Evolutionary conservation across 2,797 vertebrate genomes (phyloP).

Genomic region (Apodemus agrarius): DNA sequence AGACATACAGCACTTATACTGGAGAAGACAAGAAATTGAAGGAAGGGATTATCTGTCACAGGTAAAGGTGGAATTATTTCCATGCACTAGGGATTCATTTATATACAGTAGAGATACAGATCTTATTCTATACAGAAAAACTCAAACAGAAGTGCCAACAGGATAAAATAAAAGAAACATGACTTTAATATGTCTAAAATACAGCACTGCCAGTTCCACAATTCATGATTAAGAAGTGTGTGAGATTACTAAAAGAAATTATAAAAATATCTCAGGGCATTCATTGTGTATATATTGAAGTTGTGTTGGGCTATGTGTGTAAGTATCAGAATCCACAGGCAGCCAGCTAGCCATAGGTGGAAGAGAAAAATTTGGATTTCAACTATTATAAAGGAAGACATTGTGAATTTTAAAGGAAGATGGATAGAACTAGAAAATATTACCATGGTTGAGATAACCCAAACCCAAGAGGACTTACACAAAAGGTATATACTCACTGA

Average conservation of each 20-base stretch:
- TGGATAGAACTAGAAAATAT: no score
- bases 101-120: no score
- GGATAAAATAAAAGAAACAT: not conserved
- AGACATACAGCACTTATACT: not conserved
- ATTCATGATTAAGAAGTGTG: not conserved
- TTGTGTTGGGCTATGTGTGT: not conserved
- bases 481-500: no score
- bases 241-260: not conserved
- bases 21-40: not conserved
- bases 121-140: not conserved
- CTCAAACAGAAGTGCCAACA: no score
- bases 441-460: no score
- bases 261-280: not conserved
- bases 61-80: no score
- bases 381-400: not conserved
- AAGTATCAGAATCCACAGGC: not conserved
- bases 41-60: not conserved
- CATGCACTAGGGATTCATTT: no score
- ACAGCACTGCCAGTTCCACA: not conserved
- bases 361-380: not conserved
- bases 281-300: not conserved
- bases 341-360: not conserved
- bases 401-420: no score
- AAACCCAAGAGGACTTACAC: no score
- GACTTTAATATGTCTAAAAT: no score